These are phyloP conservation scores for Horisme vitalbata DNA, from an alignment of 2,888 invertebrate genomes.

Conservation along the genomic window DNA sequence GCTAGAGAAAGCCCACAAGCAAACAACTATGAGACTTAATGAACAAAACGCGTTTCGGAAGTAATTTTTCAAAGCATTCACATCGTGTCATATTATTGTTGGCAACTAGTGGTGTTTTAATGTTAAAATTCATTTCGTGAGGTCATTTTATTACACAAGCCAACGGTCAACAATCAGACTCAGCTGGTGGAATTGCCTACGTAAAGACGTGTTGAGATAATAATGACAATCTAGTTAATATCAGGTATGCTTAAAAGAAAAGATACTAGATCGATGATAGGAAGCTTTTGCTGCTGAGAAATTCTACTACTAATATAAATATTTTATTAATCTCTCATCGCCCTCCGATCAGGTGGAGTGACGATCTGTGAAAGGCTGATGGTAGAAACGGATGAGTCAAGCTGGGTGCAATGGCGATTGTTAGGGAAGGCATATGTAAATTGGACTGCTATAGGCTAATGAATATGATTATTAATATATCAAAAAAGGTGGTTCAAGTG, in stretches of 20 bases:
- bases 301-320: too few relatives aligned
- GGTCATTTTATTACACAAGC: conserved; percentile 25
- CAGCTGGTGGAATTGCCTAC: conserved; percentile 25
- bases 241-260: conserved; percentile 5
- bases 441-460: too few relatives aligned
- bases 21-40: neutral
- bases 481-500: too few relatives aligned
- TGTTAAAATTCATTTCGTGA: conserved; percentile 18
- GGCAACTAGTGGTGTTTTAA: conserved; percentile 10
- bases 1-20: too few relatives aligned
- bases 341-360: too few relatives aligned
- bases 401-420: too few relatives aligned
- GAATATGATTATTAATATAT: too few relatives aligned
- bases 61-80: conserved; percentile 4
- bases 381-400: too few relatives aligned
- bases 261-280: conserved; percentile 15
- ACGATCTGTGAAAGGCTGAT: too few relatives aligned
- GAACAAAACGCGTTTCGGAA: conserved; percentile 7
- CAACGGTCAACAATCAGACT: conserved; percentile 20
- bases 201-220: conserved; percentile 25
- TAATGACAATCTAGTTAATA: too few relatives aligned
- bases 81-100: conserved; percentile 10
- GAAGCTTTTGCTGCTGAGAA: conserved; percentile 11
- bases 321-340: too few relatives aligned
- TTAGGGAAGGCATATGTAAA: too few relatives aligned